Evolutionary conservation across 1,140 invertebrate genomes (phyloP).

Genomic region (Chrysopa pallens): DNA sequence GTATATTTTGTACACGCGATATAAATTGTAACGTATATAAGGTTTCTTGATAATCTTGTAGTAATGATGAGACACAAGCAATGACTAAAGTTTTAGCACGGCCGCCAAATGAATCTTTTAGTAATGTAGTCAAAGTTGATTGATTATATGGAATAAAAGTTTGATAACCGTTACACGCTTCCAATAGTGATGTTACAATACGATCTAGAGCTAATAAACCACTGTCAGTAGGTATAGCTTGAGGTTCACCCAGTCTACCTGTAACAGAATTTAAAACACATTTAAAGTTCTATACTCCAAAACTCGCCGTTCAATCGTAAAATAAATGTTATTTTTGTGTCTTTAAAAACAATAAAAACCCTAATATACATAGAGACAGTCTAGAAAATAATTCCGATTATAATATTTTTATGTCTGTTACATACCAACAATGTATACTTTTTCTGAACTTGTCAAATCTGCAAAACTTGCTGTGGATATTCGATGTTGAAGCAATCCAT

Average conservation of each 20-base stretch:
- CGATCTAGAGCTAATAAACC: constrained; percentile 38
- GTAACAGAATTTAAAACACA: constrained; percentile 7
- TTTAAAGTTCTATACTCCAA: no score
- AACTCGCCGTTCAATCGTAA: no score
- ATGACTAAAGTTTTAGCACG: constrained; percentile 45
- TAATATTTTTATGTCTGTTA: no score
- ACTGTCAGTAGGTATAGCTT: constrained; percentile 24
- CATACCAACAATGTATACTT: constrained; percentile 14
- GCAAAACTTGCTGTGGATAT: constrained; percentile 50
- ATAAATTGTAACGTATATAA: constrained; percentile 40
- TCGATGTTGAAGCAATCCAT: constrained; percentile 31
- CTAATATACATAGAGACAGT: no score
- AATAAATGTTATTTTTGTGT: no score
- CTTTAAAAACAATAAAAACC: no score
- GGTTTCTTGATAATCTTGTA: constrained; percentile 39
- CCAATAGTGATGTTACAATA: constrained; percentile 36
- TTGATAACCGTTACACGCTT: constrained; percentile 26
- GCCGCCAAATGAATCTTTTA: constrained; percentile 49
- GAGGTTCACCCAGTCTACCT: constrained; percentile 19
- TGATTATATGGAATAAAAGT: constrained; percentile 30
- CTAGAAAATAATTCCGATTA: no score
- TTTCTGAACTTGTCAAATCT: constrained; percentile 40
- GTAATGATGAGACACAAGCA: constrained; percentile 39
- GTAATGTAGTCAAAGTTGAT: constrained; percentile 41
- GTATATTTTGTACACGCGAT: constrained; percentile 36